Base-by-base conservation (phyloP, 1,140 invertebrate species). In the Sycophila sp. region DNA sequence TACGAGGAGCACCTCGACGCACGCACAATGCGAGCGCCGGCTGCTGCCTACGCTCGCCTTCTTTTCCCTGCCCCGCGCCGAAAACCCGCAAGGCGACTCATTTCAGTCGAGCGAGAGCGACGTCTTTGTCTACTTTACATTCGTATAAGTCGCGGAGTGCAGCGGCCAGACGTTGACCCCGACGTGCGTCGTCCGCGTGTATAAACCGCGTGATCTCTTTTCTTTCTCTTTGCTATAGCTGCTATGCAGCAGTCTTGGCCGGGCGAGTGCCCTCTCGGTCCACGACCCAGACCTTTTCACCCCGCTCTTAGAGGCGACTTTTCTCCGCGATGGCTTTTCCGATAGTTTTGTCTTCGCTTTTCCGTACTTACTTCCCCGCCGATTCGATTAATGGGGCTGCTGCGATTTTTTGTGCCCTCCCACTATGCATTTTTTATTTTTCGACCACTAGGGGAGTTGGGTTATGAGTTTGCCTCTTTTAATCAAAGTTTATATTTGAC, bases 251-350 rank as follows among this genome's bases (percentile, higher is more conserved):
- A 8, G 40, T 30, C 5, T 30, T 11, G 19, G 19, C 19, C 24
- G 42, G 42, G 42, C 19, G 42, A 15, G 40, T 17, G 10, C 17
- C 11, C n/a, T n/a, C n/a, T n/a, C n/a, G n/a, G n/a, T n/a, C n/a
- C 40, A 34, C 53, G 51, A 67, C 62, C 45, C 40, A 64, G 62
- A 64, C 62, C 62, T 64, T 64, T 64, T 53, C 42, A 15, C 59
- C 0, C 10, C 13, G 22, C 40, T 13, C 6, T 7, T 11, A n/a
- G 2, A 2, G 4, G 40, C 22, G 22, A 60, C 38, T 40, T 47
- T 32, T 13, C 58, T 42, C 36, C 28, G 1, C n/a, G n/a, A n/a
- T n/a, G n/a, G n/a, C n/a, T n/a, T n/a, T n/a, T n/a, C n/a, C n/a
- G n/a, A n/a, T n/a, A n/a, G n/a, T n/a, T n/a, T n/a, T n/a, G n/a